A percentile compares a stretch with the other conserved stretches of the same genome.
Evolutionary conservation across 2,797 vertebrate species (phyloP).

Genomic region (Arctocebus calabarensis): DNA sequence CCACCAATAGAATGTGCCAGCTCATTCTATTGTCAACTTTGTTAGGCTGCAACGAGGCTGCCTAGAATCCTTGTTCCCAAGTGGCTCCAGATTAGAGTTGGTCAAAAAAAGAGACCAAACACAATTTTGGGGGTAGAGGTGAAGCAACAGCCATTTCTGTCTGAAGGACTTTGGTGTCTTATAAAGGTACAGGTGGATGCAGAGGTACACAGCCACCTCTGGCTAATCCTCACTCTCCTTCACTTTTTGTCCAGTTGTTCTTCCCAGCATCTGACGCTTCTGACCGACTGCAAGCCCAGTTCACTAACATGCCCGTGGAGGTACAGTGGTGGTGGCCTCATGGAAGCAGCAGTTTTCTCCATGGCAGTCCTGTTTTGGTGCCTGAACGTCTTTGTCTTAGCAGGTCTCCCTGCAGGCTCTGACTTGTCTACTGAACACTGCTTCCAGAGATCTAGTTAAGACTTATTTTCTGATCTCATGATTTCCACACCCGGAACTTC

Average conservation of each 20-base stretch:
- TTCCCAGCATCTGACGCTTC: background rate
- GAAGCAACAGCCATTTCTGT: background rate
- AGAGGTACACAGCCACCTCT: accelerated
- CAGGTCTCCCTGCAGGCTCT: background rate
- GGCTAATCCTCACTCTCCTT: background rate
- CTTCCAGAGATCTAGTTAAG: background rate
- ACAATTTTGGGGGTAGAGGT: background rate
- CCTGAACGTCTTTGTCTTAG: background rate
- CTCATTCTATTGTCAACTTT: accelerated
- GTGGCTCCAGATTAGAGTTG: background rate
- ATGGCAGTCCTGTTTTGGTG: background rate
- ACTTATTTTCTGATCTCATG: background rate
- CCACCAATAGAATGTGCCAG: background rate
- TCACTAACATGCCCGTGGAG: background rate
- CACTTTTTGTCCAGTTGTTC: background rate
- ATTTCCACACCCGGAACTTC: background rate
- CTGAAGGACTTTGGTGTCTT: background rate
- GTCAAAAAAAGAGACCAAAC: background rate
- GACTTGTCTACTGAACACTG: background rate
- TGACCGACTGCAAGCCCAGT: background rate
- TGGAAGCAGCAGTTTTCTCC: too few relatives aligned
- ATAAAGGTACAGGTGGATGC: too few relatives aligned
- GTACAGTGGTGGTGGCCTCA: accelerated
- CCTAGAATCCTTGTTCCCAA: background rate
- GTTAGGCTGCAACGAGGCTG: background rate